phyloP scores from a whole-genome alignment of 2,888 invertebrate genomes.

The Erebia ligea region DNA sequence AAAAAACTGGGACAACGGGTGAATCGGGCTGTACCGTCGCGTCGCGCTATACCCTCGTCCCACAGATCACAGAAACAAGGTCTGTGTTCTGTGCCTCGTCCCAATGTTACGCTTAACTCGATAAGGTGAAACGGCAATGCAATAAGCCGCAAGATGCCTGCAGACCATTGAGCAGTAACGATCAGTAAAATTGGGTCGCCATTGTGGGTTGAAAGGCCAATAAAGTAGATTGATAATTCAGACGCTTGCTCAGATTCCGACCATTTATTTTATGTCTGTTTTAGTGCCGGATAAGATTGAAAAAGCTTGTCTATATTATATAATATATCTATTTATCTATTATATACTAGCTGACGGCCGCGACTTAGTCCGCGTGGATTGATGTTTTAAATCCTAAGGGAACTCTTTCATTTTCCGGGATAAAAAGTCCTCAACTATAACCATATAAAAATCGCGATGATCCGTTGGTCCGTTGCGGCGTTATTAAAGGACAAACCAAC shows the following conservation, averaged over 20 bases:
- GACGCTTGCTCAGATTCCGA: constrained; percentile 6
- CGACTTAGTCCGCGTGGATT: neutral
- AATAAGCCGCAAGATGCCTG: constrained; percentile 58
- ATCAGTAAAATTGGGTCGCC: constrained; percentile 38
- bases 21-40: no score
- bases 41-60: no score
- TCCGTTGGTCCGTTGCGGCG: neutral
- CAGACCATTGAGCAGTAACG: constrained; percentile 25
- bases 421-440: neutral
- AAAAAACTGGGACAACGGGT: no score
- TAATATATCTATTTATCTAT: no score
- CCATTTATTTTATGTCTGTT: constrained; percentile 16
- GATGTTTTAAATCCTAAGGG: neutral
- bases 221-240: constrained; percentile 26
- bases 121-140: constrained; percentile 66
- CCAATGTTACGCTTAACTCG: no score
- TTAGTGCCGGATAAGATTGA: constrained; percentile 6
- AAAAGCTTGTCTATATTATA: neutral
- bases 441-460: neutral
- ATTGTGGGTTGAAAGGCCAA: constrained; percentile 33
- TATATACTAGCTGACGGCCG: neutral
- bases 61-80: no score
- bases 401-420: no score
- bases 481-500: no score
- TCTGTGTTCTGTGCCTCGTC: no score